Evolutionary conservation across 2,888 invertebrate genomes (phyloP).

Genomic region (Timema podura): DNA sequence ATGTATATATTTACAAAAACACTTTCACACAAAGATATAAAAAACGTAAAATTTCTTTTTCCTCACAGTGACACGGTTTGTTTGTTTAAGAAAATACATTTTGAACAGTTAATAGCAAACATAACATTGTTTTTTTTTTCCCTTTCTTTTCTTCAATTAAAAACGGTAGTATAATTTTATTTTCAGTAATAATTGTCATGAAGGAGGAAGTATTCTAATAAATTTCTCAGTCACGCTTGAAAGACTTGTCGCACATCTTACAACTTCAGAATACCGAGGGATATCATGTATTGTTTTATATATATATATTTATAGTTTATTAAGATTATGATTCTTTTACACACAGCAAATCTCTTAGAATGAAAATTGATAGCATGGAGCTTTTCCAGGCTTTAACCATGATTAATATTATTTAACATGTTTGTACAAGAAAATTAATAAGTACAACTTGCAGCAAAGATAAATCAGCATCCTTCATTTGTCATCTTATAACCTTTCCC

Average conservation of each 20-base stretch:
- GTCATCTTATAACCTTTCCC: slow-evolving; percentile 29
- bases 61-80: slow-evolving; percentile 4
- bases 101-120: slow-evolving; percentile 13
- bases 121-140: slow-evolving; percentile 8
- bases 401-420: slow-evolving; percentile 23
- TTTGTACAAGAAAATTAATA: slow-evolving; percentile 50
- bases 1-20: slow-evolving; percentile 12
- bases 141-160: slow-evolving; percentile 11
- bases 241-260: not conserved
- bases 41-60: slow-evolving; percentile 13
- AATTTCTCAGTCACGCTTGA: slow-evolving; percentile 14
- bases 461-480: slow-evolving; percentile 48
- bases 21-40: slow-evolving; percentile 14
- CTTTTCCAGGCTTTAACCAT: slow-evolving; percentile 20
- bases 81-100: slow-evolving; percentile 15
- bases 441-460: slow-evolving; percentile 50
- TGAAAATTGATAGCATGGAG: slow-evolving; percentile 17
- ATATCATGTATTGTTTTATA: slow-evolving; percentile 20
- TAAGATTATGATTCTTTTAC: slow-evolving; percentile 19
- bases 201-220: slow-evolving; percentile 15
- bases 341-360: slow-evolving; percentile 26
- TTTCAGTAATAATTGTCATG: slow-evolving; percentile 13
- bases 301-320: slow-evolving; percentile 16
- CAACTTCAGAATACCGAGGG: slow-evolving; percentile 22
- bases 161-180: slow-evolving; percentile 15